Evolutionary conservation across 2,113 vertebrate genomes (phyloP).

Genomic region (Cyprinus carpio): DNA sequence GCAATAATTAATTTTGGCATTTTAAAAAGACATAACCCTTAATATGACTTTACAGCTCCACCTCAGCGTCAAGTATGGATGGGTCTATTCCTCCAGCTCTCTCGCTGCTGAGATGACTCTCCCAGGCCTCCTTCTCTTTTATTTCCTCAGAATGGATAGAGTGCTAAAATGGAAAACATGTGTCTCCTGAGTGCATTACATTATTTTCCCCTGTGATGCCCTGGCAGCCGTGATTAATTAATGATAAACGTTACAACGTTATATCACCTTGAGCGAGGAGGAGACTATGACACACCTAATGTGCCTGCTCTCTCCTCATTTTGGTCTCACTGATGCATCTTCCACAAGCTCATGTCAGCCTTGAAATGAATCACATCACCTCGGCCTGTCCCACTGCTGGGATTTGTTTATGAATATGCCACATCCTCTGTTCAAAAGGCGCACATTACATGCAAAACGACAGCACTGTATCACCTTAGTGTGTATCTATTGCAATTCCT

Average conservation of each 20-base stretch:
- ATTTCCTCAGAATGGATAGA: constrained; percentile 23
- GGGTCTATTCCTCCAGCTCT: constrained; percentile 19
- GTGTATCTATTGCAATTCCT: constrained; percentile 59
- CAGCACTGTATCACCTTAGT: constrained; percentile 30
- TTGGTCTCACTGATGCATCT: background rate
- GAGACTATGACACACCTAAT: constrained; percentile 29
- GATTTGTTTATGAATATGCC: constrained; percentile 22
- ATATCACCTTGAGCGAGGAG: constrained; percentile 34
- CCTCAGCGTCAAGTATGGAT: background rate
- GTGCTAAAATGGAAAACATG: constrained; percentile 39
- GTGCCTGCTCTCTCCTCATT: constrained; percentile 6
- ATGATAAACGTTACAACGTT: constrained; percentile 60
- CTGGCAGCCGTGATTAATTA: constrained; percentile 63
- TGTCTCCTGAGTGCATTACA: constrained; percentile 32
- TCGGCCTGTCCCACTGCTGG: background rate
- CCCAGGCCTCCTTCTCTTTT: constrained; percentile 26
- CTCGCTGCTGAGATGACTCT: constrained; percentile 15
- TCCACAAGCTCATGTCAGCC: background rate
- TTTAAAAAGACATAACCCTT: background rate
- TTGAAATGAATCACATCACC: background rate
- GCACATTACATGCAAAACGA: background rate
- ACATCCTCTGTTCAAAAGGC: constrained; percentile 7
- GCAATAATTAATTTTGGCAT: background rate
- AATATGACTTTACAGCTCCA: background rate
- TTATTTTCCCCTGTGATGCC: constrained; percentile 48